Evolutionary conservation across 2,888 invertebrate genomes (phyloP), one percentile per base, ranked within the genome.

Genomic region (Ypsolopha scabrella): DNA sequence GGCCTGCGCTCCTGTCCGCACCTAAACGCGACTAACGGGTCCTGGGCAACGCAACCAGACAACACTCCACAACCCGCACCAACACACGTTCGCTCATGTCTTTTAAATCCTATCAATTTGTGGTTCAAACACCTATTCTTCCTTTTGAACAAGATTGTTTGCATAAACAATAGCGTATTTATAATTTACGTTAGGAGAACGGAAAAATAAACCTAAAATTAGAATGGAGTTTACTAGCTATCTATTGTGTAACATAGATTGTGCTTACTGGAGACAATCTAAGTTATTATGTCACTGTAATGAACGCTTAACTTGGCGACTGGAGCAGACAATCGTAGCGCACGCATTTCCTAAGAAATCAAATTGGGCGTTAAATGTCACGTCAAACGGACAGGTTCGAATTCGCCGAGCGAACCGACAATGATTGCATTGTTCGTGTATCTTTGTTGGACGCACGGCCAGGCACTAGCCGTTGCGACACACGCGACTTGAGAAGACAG

Each of bases 11-110:
- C 79, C 83, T 74, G 82, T 76, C 80, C 69, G 72, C 79, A 69
- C 76, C 80, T 79, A 73, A 76, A 75, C 74, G 63, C 70, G 68
- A 70, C 75, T 81, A 86, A 85, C 85, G 85, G 86, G 79, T 75
- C 68, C 73, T 72, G 63, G 61, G 64, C 67, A 70, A 68, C 70
- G 64, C 67, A 70, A 68, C 70, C 66, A 65, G 63, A 63, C 62
- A 58, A 58, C 61, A 64, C 63, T 67, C 11, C 37, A 51, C 51
- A 14, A n/a, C 39, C 24, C 39, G 48, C 11, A 13, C 7, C 48
- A 10, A n/a, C 46, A 24, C 43, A 13, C n/a, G 7, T 13, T 8
- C 39, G 39, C n/a, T 39, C 39, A 9, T 10, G 10, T 10, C 39
- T 39, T 39, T 39, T 39, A 10, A 9, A 39, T 39, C 39, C 9